Percentiles rank a stretch among this genome's conserved stretches.
Conservation (phyloP, 2,797 vertebrate species). For the Neosilurus mollespiculum region DNA sequence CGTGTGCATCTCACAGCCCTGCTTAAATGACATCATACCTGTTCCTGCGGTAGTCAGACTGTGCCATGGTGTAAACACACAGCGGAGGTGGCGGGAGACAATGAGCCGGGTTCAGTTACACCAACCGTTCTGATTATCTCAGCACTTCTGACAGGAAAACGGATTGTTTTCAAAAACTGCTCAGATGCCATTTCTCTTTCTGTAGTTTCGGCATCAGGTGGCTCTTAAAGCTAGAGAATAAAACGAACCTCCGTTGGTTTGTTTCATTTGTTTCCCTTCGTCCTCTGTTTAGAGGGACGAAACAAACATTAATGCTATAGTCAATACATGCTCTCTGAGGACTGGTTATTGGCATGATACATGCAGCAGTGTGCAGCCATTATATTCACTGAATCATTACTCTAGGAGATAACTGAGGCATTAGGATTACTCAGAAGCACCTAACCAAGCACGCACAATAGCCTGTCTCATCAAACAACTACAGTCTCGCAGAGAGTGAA, state of each 20-base stretch:
- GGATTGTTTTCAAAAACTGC: slow-evolving; percentile 25
- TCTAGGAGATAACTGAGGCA: slow-evolving; percentile 49
- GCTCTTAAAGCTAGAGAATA: slow-evolving; percentile 5
- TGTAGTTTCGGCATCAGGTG: slow-evolving; percentile 32
- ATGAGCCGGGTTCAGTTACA: slow-evolving; percentile 47
- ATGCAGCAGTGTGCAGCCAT: slow-evolving; percentile 46
- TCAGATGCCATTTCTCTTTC: slow-evolving; percentile 24
- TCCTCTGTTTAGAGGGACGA: slow-evolving; percentile 20
- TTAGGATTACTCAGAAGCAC: slow-evolving; percentile 49
- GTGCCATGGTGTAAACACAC: slow-evolving; percentile 64
- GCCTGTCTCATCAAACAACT: slow-evolving; percentile 51
- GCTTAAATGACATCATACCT: slow-evolving; percentile 75
- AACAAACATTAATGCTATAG: slow-evolving; percentile 40
- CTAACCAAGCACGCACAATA: slow-evolving; percentile 43
- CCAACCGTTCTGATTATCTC: slow-evolving; percentile 51
- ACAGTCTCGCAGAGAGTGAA: slow-evolving; percentile 45
- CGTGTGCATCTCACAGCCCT: slow-evolving; percentile 72
- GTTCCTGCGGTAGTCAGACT: slow-evolving; percentile 71
- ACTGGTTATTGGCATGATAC: slow-evolving; percentile 39
- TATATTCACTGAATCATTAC: slow-evolving; percentile 49
- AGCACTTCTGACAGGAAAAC: slow-evolving; percentile 49
- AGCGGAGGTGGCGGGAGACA: slow-evolving; percentile 59
- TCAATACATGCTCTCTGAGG: slow-evolving; percentile 49
- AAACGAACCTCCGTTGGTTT: not conserved
- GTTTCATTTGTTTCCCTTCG: not conserved